Percentiles rank a stretch among this genome's conserved stretches.
Evolutionary conservation across 1,140 invertebrate genomes (phyloP).

Genomic region (Vollenhovia emeryi): DNA sequence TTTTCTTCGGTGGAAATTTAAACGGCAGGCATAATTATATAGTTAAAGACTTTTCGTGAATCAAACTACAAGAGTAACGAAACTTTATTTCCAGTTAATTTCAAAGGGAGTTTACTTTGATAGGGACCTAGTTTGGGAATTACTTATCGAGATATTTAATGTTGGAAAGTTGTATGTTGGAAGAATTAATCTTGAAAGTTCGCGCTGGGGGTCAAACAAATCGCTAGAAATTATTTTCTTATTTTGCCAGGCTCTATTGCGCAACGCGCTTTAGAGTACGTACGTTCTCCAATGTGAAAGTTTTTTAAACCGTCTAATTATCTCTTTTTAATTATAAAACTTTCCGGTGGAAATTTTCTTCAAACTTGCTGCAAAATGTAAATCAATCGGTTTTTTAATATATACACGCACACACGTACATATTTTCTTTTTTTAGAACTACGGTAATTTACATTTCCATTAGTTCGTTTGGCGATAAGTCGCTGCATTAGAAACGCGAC

Average conservation of each 20-base stretch:
- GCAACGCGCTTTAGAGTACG: neutral
- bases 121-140: conserved; percentile 32
- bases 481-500: neutral
- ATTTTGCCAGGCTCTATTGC: neutral
- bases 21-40: conserved; percentile 29
- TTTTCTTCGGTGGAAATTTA: neutral
- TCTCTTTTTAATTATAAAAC: neutral
- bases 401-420: too few species aligned
- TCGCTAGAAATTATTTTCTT: conserved; percentile 22
- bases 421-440: neutral
- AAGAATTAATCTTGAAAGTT: conserved; percentile 31
- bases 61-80: conserved; percentile 28
- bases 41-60: conserved; percentile 16
- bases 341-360: neutral
- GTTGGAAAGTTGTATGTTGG: conserved; percentile 47
- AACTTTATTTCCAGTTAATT: conserved; percentile 46
- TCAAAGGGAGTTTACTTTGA: conserved; percentile 44
- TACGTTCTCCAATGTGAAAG: neutral
- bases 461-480: neutral
- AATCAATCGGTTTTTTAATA: neutral
- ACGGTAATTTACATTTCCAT: neutral
- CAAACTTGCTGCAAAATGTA: neutral
- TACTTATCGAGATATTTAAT: conserved; percentile 49
- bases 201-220: conserved; percentile 11
- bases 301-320: conserved; percentile 10